Evolutionary conservation across 2,888 invertebrate species (phyloP).

Genomic region (Hyposoter dolosus): DNA sequence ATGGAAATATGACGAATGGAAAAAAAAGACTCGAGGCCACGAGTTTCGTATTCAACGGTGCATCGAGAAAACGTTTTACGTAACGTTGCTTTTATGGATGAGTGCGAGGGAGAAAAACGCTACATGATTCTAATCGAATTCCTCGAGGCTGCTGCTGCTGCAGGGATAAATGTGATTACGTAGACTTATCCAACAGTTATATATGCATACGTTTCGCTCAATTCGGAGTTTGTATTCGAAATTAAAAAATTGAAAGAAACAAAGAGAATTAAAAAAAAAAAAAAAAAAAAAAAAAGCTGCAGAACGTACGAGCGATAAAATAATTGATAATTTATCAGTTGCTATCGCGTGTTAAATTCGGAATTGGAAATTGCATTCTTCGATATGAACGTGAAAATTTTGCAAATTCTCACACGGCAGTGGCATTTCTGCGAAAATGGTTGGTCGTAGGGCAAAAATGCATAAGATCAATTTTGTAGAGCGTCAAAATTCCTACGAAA

Average conservation of each 20-base stretch:
- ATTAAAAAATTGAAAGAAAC: neutral
- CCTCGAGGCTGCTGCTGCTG: constrained; percentile 13
- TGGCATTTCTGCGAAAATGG: neutral
- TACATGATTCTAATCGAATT: constrained; percentile 45
- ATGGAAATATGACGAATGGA: neutral
- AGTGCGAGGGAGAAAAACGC: constrained; percentile 1
- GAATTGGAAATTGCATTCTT: neutral
- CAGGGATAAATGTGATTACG: constrained; percentile 50
- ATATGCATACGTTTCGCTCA: neutral
- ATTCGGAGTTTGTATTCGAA: neutral
- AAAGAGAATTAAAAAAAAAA: neutral
- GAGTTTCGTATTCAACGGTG: constrained; percentile 25
- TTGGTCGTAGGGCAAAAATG: neutral
- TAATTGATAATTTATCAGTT: neutral
- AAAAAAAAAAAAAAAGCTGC: neutral
- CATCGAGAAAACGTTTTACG: constrained; percentile 48
- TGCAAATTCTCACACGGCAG: neutral
- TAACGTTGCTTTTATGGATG: constrained; percentile 31
- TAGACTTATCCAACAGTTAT: neutral
- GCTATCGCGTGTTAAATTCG: neutral
- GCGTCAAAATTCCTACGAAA: neutral
- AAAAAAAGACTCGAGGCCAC: constrained; percentile 32
- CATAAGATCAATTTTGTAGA: neutral
- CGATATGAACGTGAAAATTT: neutral
- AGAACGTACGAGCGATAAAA: neutral